A percentile compares a stretch with the other conserved stretches of the same genome.
Conservation (phyloP, 2,888 invertebrate genomes). For the Ceramica pisi region DNA sequence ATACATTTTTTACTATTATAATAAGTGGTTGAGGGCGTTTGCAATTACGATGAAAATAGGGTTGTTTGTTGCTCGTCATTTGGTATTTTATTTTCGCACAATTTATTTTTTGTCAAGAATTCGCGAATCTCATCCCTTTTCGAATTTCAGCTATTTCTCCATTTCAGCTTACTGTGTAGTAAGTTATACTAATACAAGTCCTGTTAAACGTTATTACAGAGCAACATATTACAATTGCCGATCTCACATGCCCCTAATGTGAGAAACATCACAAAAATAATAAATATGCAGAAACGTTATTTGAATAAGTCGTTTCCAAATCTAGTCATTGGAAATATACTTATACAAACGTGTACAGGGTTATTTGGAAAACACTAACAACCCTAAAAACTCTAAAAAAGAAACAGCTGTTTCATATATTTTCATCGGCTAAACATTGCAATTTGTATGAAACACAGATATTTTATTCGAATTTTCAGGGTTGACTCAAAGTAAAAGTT, state of each 20-base stretch:
- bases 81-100: slow-evolving; percentile 4
- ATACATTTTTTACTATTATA: slow-evolving; percentile 3
- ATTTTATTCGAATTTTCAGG: too few species aligned
- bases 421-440: too few species aligned
- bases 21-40: slow-evolving; percentile 6
- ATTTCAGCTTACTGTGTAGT: background rate
- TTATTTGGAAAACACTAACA: too few species aligned
- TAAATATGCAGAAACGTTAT: background rate
- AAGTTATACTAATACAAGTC: background rate
- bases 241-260: background rate
- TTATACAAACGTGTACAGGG: background rate
- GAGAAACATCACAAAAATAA: slow-evolving; percentile 31
- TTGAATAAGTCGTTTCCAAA: background rate
- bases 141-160: background rate
- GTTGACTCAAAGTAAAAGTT: too few species aligned
- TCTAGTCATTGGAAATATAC: slow-evolving; percentile 6
- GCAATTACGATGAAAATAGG: slow-evolving; percentile 3
- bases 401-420: too few species aligned
- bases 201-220: background rate
- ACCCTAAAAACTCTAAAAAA: too few species aligned
- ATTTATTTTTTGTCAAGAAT: background rate
- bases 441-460: too few species aligned
- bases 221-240: background rate
- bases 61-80: background rate
- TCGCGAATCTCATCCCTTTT: background rate